phyloP scores from a whole-genome alignment of 2,888 invertebrate genomes.

The Spatulosminthurus flaviceps region DNA sequence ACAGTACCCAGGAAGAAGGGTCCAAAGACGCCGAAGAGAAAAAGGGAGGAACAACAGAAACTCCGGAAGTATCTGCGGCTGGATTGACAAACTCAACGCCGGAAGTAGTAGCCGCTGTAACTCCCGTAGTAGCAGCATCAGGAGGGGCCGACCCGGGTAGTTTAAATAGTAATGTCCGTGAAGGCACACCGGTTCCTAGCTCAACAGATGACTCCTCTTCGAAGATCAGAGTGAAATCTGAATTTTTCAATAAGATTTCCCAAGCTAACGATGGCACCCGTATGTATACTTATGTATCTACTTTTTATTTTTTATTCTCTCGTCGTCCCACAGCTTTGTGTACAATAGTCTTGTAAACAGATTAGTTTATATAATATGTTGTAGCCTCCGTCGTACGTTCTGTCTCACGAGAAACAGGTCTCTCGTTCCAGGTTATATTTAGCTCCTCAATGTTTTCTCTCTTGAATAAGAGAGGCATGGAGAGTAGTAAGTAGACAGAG shows the following conservation, averaged over 20 bases:
- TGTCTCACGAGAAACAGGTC: background rate
- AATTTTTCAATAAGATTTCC: conserved; percentile 63
- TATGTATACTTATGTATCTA: background rate
- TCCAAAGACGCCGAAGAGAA: background rate
- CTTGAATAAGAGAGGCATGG: background rate
- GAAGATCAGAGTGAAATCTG: conserved; percentile 51
- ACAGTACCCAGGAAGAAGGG: background rate
- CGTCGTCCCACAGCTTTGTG: background rate
- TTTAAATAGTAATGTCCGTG: conserved; percentile 10
- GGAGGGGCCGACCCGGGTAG: background rate
- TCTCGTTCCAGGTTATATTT: conserved; percentile 1
- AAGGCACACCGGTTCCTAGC: conserved; percentile 18
- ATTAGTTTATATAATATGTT: no score
- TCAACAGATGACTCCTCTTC: conserved; percentile 39
- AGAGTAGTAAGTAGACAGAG: no score
- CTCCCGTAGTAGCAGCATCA: background rate
- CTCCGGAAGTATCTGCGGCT: conserved; percentile 29
- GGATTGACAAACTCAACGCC: background rate
- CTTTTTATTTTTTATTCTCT: background rate
- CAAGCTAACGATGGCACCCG: conserved; percentile 62
- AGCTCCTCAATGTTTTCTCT: conserved; percentile 5
- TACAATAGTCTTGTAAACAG: background rate
- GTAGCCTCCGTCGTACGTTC: background rate
- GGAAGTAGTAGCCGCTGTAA: background rate
- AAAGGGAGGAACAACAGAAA: conserved; percentile 4